Base-by-base conservation (phyloP, 2,797 vertebrate genomes). In the Parambassis ranga region DNA sequence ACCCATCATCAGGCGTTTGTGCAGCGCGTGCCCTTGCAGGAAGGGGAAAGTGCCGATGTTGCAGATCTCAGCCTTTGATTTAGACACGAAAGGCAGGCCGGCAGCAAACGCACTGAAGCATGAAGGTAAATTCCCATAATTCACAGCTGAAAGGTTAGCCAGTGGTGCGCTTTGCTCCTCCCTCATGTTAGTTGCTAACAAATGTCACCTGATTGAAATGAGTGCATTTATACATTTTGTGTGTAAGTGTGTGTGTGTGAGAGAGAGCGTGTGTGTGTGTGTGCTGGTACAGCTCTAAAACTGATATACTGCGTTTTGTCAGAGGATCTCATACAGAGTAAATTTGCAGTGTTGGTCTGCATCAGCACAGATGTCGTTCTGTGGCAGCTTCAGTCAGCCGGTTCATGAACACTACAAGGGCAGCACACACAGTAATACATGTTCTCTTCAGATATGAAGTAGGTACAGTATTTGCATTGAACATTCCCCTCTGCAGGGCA, bases 121-220 rank as follows among this genome's bases (percentile, higher is more conserved):
- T 97, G 95, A 97, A 96, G 94, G 94, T 95, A 96, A 96, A 97
- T 95, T 96, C 94, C 92, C 94, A 95, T 96, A 96, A 96, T 96
- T 97, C 95, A 95, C 93, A 92, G 92, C 92, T 91, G 89, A 95
- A 95, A 95, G 93, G 94, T 93, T 94, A 94, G 91, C 87, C 80
- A 88, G 90, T 90, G 90, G 91, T 90, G 74, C 81, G 87, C 86
- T 90, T 89, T 85, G 84, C 84, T 79, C 82, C 84, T 92, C 91
- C 91, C 90, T 90, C 90, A 89, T 91, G 91, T 92, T 93, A 91
- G 93, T 91, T 86, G 88, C 91, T 93, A 93, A 92, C 91, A 92
- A 94, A 93, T 94, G 93, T 93, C 93, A 93, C 84, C 89, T 91
- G 90, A 91, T 92, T 93, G 92, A 93, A 94, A 93, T 92, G 92